Conservation (phyloP, 2,113 vertebrate genomes). For the Chroicocephalus ridibundus region DNA sequence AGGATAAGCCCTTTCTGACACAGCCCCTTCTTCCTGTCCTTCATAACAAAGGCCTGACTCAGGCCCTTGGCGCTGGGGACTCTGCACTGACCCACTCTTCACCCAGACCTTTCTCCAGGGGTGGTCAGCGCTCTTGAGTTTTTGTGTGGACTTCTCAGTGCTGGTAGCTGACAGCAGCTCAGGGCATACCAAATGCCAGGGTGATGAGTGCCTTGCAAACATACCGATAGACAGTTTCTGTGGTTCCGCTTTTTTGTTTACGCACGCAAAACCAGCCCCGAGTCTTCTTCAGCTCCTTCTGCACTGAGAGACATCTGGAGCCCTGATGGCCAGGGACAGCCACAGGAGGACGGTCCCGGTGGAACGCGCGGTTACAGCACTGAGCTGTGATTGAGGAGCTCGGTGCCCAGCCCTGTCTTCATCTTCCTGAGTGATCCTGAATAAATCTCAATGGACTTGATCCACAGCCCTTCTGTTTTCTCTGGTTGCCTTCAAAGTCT, state of each 20-base stretch:
- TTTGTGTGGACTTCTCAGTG: background rate
- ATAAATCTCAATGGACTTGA: background rate
- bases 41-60: background rate
- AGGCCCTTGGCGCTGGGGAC: background rate
- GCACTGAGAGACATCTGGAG: background rate
- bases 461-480: background rate
- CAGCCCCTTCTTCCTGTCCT: background rate
- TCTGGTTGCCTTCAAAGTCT: background rate
- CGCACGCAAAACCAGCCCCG: background rate
- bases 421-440: background rate
- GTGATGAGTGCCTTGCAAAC: background rate
- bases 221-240: background rate
- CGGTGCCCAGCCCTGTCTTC: background rate
- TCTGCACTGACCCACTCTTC: background rate
- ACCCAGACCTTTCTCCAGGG: background rate
- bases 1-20: background rate
- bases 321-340: background rate
- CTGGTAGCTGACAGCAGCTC: background rate
- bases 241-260: background rate
- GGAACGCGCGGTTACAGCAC: rapidly evolving
- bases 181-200: background rate
- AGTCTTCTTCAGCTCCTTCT: background rate
- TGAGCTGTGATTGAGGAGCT: background rate
- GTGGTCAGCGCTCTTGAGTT: background rate
- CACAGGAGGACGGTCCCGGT: rapidly evolving